Evolutionary conservation across 2,113 vertebrate genomes (phyloP).

Genomic region (Poecile atricapillus): DNA sequence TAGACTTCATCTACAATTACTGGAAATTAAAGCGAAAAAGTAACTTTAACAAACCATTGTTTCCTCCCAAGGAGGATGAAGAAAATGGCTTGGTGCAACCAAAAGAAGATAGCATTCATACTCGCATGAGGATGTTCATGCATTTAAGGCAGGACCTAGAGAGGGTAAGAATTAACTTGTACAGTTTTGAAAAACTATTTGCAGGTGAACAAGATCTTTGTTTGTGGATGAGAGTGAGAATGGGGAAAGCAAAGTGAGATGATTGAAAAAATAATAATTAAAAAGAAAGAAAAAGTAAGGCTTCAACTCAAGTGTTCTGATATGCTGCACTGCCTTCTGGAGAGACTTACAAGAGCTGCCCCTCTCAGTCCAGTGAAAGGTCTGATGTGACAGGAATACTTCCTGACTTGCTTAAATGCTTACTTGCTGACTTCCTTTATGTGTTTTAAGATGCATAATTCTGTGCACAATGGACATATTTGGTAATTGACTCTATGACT

Average conservation of each 20-base stretch:
- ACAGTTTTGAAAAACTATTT: neutral
- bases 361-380: neutral
- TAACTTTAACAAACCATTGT: slow-evolving; percentile 91
- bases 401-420: neutral
- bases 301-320: neutral
- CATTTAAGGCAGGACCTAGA: slow-evolving; percentile 96
- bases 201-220: neutral
- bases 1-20: slow-evolving; percentile 96
- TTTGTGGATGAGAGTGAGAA: neutral
- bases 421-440: no score
- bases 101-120: slow-evolving; percentile 94
- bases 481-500: neutral
- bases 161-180: slow-evolving; percentile 79
- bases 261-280: neutral
- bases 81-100: slow-evolving; percentile 88
- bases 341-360: neutral
- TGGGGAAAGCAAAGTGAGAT: neutral
- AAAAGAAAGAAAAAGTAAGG: neutral
- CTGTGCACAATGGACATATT: neutral
- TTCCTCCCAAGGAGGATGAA: slow-evolving; percentile 92
- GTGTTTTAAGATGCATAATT: neutral
- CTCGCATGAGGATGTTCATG: slow-evolving; percentile 99
- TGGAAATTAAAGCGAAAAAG: slow-evolving; percentile 97
- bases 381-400: neutral
- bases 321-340: neutral